A percentile compares a stretch with the other conserved stretches of the same genome.
These are phyloP conservation scores for Perizoma affinitatum DNA, from an alignment of 2,888 invertebrate species.

Conservation along the genomic window DNA sequence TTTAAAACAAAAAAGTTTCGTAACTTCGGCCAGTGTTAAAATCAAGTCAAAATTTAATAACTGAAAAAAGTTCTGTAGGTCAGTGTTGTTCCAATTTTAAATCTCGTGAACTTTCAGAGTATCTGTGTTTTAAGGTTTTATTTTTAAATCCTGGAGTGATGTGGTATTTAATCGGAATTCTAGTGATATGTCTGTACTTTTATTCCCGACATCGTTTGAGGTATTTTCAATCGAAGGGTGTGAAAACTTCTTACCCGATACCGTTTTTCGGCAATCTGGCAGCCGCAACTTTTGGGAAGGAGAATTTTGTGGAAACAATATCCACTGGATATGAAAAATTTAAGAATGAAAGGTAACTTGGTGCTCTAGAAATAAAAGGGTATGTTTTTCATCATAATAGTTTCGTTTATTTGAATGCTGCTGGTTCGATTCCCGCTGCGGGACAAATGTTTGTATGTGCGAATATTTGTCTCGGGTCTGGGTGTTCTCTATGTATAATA, in stretches of 20 bases:
- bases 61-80: background rate
- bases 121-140: background rate
- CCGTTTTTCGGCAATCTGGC: slow-evolving; percentile 66
- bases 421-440: too few relatives aligned
- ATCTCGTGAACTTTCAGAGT: background rate
- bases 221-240: slow-evolving; percentile 60
- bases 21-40: background rate
- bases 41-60: background rate
- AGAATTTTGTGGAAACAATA: slow-evolving; percentile 65
- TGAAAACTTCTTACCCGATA: slow-evolving; percentile 54
- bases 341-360: slow-evolving; percentile 52
- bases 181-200: slow-evolving; percentile 52
- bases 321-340: slow-evolving; percentile 61
- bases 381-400: background rate
- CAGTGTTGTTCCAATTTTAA: background rate
- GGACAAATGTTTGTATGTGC: too few relatives aligned
- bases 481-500: too few relatives aligned
- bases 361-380: background rate
- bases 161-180: slow-evolving; percentile 52
- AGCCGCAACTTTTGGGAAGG: slow-evolving; percentile 59
- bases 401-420: too few relatives aligned
- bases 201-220: slow-evolving; percentile 55
- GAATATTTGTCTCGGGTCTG: too few relatives aligned
- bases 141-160: slow-evolving; percentile 30
- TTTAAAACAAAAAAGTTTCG: background rate